Base-by-base conservation (phyloP, 1,140 invertebrate species). In the Bactericera cockerelli region DNA sequence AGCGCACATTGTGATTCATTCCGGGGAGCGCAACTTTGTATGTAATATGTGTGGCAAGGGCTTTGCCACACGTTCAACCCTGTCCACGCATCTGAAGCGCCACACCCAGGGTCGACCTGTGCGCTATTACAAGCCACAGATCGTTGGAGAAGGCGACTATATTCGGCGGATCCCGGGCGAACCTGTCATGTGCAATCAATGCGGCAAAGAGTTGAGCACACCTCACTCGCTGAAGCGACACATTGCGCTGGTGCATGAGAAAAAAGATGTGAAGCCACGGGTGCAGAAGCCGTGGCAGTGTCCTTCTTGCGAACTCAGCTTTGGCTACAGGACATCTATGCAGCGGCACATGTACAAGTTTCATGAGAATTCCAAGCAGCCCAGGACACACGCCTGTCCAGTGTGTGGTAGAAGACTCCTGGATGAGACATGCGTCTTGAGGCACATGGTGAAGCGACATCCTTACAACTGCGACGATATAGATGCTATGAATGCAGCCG, bases 41-140 rank as follows among this genome's bases (percentile, higher is more conserved):
- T 78, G 77, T 63, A 69, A 73, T 13, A 66, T 74, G 59, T 78
- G 77, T 65, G 74, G 72, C 25, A 76, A 77, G 62, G 71, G 73
- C 1, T 78, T 79, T 64, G 72, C 71, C 22, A 49, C 42, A 22
- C 42, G 42, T 10, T 49, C 42, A 3, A 4, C 74, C 74, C 22
- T 49, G 42, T 6, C 19, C n/a, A 49, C 42, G 8, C 42, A 49
- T 49, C 22, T 69, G 36, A 66, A 70, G 33, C 71, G 73, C 21
- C 72, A 73, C 60, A 62, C 42, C n/a, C 8, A 6, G 42, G 19
- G 22, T 10, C 42, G 8, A 4, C 3, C 3, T n/a, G 42, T 49
- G 19, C 42, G 42, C 3, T 49, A 6, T n/a, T 49, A 49, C 42
- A 49, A 49, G 22, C 4, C 28, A 31, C 28, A 4, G 13, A n/a